A percentile compares a stretch with the other conserved stretches of the same genome.
These are phyloP conservation scores for Dicyrtomina minuta DNA, from an alignment of 2,888 invertebrate genomes.

Conservation along the genomic window DNA sequence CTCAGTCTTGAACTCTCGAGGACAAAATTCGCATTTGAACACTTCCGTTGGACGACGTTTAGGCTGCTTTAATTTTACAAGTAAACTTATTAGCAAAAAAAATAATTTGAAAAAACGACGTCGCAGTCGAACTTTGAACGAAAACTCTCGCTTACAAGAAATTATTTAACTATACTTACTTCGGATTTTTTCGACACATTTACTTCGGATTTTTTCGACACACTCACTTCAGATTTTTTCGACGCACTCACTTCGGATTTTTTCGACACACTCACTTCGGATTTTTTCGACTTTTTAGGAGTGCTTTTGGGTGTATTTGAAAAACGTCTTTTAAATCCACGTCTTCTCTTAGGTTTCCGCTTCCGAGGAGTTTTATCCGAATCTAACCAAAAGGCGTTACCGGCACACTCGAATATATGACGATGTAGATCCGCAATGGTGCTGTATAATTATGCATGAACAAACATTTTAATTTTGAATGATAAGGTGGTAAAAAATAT, in stretches of 20 bases:
- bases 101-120: constrained; percentile 15
- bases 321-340: constrained; percentile 51
- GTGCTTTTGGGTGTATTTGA: constrained; percentile 40
- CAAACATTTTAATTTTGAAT: too few relatives aligned
- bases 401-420: constrained; percentile 53
- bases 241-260: too few relatives aligned
- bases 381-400: constrained; percentile 47
- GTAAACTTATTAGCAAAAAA: too few relatives aligned
- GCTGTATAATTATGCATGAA: too few relatives aligned
- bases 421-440: constrained; percentile 49
- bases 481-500: too few relatives aligned
- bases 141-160: too few relatives aligned
- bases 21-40: constrained; percentile 53
- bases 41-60: constrained; percentile 44
- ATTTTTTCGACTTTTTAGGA: constrained; percentile 31
- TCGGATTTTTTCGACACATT: too few relatives aligned
- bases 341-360: constrained; percentile 43
- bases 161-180: too few relatives aligned
- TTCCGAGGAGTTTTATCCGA: constrained; percentile 38
- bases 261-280: constrained; percentile 23
- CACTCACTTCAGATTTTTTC: too few relatives aligned
- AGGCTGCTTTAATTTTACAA: not conserved
- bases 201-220: too few relatives aligned
- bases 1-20: constrained; percentile 53
- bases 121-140: too few relatives aligned